Percentiles rank a stretch among this genome's conserved stretches.
Evolutionary conservation across 2,888 invertebrate genomes (phyloP).

Genomic region (Polydrusus tereticollis): DNA sequence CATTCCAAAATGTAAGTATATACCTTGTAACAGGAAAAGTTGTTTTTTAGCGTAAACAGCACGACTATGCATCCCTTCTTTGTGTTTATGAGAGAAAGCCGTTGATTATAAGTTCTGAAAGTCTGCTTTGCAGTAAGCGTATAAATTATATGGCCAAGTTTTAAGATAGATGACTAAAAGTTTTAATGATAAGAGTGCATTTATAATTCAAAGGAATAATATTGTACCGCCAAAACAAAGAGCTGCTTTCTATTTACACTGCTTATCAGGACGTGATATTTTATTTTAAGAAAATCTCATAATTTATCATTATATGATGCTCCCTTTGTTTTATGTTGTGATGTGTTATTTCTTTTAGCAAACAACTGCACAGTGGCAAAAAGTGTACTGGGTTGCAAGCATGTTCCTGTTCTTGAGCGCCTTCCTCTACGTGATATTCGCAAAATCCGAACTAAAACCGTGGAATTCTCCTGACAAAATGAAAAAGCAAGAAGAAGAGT

Average conservation of each 20-base stretch:
- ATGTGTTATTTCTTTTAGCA: slow-evolving; percentile 66
- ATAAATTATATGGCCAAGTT: neutral
- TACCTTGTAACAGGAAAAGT: too few relatives aligned
- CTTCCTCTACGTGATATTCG: slow-evolving; percentile 69
- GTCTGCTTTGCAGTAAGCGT: neutral
- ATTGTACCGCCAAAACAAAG: too few relatives aligned
- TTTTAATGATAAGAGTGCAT: neutral
- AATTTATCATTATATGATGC: neutral
- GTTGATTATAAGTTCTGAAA: neutral
- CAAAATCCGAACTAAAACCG: slow-evolving; percentile 71
- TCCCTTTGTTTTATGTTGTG: neutral
- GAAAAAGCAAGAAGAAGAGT: slow-evolving; percentile 33
- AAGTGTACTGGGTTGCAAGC: slow-evolving; percentile 72
- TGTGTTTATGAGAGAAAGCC: neutral
- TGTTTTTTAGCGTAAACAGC: too few relatives aligned
- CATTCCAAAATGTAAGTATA: slow-evolving; percentile 74
- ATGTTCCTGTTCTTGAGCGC: slow-evolving; percentile 70
- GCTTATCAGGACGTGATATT: too few relatives aligned
- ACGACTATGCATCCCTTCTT: too few relatives aligned
- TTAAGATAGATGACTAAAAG: neutral
- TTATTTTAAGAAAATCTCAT: neutral
- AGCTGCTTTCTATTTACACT: too few relatives aligned
- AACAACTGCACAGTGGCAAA: slow-evolving; percentile 73
- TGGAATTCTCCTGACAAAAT: slow-evolving; percentile 69
- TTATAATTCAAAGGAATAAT: neutral